Percentiles rank a stretch among this genome's conserved stretches.
Conservation (phyloP, 2,113 vertebrate species). For the Syngnathus scovelli region DNA sequence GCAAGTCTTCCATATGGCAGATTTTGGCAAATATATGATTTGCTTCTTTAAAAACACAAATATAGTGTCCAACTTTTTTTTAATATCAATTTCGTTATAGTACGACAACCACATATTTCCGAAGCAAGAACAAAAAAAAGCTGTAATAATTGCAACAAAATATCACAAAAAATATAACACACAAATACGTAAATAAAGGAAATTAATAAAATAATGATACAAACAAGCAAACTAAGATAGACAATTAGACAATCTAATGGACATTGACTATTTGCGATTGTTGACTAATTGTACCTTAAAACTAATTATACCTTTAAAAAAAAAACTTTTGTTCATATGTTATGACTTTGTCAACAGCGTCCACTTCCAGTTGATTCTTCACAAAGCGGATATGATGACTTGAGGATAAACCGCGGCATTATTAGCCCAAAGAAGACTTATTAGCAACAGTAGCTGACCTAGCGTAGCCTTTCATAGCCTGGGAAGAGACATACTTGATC, state of each 20-base stretch:
- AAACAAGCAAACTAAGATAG: too few relatives aligned
- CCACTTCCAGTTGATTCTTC: slow-evolving; percentile 14
- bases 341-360: background rate
- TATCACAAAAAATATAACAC: too few relatives aligned
- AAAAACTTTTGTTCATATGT: slow-evolving; percentile 3
- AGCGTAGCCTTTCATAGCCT: slow-evolving; percentile 52
- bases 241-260: too few relatives aligned
- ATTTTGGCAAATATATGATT: background rate
- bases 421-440: slow-evolving; percentile 58
- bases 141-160: too few relatives aligned
- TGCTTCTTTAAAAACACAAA: too few relatives aligned
- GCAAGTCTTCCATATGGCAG: slow-evolving; percentile 27
- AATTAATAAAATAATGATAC: too few relatives aligned
- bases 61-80: too few relatives aligned
- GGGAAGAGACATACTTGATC: slow-evolving; percentile 68
- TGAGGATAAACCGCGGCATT: slow-evolving; percentile 30
- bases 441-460: slow-evolving; percentile 44
- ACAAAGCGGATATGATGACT: slow-evolving; percentile 38
- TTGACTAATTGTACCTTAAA: background rate
- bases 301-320: background rate
- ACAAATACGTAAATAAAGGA: too few relatives aligned
- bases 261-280: too few relatives aligned
- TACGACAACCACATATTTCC: too few relatives aligned
- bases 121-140: too few relatives aligned
- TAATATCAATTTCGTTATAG: too few relatives aligned